These are phyloP conservation scores for Notospermus geniculatus DNA, from an alignment of 1,140 invertebrate species.

Conservation along the genomic window DNA sequence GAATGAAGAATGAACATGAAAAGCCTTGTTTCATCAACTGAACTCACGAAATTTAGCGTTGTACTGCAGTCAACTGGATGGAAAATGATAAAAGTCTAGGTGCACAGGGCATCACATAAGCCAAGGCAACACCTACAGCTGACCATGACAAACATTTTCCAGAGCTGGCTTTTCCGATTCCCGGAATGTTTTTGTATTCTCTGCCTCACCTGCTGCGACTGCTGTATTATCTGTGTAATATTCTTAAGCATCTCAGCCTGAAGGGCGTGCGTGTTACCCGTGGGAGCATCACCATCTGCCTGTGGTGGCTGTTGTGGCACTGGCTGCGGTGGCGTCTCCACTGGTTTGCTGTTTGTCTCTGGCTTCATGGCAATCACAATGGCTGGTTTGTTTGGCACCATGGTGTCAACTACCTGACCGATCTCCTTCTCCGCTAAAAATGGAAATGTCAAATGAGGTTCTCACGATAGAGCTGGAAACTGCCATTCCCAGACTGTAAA, in stretches of 20 bases:
- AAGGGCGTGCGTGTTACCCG: constrained; percentile 27
- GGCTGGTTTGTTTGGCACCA: not conserved
- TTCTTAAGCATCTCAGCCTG: constrained; percentile 51
- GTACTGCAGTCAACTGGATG: too few relatives aligned
- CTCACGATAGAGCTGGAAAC: too few relatives aligned
- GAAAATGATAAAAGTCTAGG: too few relatives aligned
- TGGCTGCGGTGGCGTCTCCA: not conserved
- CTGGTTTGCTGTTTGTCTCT: constrained; percentile 1
- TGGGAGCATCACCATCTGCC: not conserved
- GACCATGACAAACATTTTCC: too few relatives aligned
- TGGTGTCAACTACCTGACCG: not conserved
- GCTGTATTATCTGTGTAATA: constrained; percentile 51
- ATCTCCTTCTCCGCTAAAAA: not conserved
- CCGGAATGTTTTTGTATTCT: too few relatives aligned
- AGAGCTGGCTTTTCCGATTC: too few relatives aligned
- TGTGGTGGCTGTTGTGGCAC: not conserved
- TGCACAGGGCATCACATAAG: too few relatives aligned
- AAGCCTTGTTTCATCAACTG: too few relatives aligned
- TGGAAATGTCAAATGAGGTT: too few relatives aligned
- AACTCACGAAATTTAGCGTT: too few relatives aligned
- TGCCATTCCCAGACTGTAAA: too few relatives aligned
- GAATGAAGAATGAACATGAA: not conserved
- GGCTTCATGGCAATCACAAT: not conserved
- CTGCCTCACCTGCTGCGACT: constrained; percentile 43
- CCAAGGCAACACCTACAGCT: too few relatives aligned